Evolutionary conservation across 2,888 invertebrate genomes (phyloP), one percentile per base, ranked within the genome.

Genomic region (Atrina japonica): DNA sequence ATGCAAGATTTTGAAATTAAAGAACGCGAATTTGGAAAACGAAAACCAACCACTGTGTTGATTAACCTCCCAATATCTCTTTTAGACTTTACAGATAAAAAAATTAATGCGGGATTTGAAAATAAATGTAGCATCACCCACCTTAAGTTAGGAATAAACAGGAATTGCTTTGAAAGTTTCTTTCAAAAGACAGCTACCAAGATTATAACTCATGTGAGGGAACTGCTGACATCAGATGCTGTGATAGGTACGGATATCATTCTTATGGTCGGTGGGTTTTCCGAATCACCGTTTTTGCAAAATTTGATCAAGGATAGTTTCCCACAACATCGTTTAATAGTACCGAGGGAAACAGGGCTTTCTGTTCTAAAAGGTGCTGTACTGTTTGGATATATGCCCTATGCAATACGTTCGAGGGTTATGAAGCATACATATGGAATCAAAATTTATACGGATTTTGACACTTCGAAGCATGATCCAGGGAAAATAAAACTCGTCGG

Each of bases 341-440:
- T 78, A 49, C 82, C 82, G 5, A 75, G 69, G 30, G 80, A 82
- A 21, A 77, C 80, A 11, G 79, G 79, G 7, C 55, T 82, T 16
- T 75, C 74, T 21, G 79, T 81, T 6, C 67, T 81, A 11, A 81
- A 81, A 59, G 81, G 81, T 16, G 81, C 79, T 21, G 78, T 81
- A 1, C 52, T 79, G 16, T 79, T 71, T 75, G 81, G 79, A 3
- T 77, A 78, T 27, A 70, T 70, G 23, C 77, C 81, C 0, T 49
- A 72, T 5, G 71, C 74, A 14, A 78, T 79, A 40, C 52, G 61
- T 6, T 76, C 78, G 1, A 66, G 80, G 23, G 63, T 78, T 35
- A 76, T 77, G 21, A 78, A 73, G 60, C 77, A 58, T 35, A 77
- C 78, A 2, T 81, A 81, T 47, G 81, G 81, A 18, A 59, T 81